Percentiles rank a stretch among this genome's conserved stretches.
Conservation (phyloP, 2,113 vertebrate genomes). For the mouse (Mus musculus) region GRCm39 chr14:80395501-80396000, state of each 20-base stretch:
- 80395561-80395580: background rate
- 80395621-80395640: background rate
- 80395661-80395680: background rate
- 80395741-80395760: background rate
- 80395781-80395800: background rate
- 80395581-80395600: background rate
- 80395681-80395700: background rate
- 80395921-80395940: background rate
- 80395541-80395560: background rate
- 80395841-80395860: background rate
- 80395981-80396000: background rate
- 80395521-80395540: background rate
- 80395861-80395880: background rate
- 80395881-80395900: background rate
- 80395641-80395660: background rate
- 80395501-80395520: too few relatives aligned
- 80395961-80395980: background rate
- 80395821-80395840: background rate
- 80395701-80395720: background rate
- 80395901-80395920: background rate
- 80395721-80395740: background rate
- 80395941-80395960: background rate
- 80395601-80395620: background rate
- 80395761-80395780: conserved; percentile 30
- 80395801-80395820: background rate